Evolutionary conservation across 2,888 invertebrate species (phyloP), one percentile per base, ranked within the genome.

Genomic region (Pollenia angustigena): DNA sequence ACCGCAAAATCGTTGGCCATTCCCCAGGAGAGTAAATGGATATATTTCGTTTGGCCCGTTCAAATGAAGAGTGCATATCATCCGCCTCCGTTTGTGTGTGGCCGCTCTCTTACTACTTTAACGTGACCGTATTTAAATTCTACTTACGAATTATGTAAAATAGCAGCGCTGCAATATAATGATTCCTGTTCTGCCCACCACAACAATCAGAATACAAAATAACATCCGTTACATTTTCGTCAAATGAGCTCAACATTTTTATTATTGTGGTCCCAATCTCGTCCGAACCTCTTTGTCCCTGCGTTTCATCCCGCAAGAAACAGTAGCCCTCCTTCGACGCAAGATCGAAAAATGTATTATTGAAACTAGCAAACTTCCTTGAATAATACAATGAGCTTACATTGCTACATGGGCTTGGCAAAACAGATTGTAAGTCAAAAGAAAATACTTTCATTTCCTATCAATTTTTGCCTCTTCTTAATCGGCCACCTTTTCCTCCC

Each of bases 31-130:
- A 18, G 18, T 62, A 62, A 42, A 62, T 44, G 42, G 44, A 62
- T 44, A 58, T 58, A 58, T 58, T 58, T 58, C 56, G 6, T 58
- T 60, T 60, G 60, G 60, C 60, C 60, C 60, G 60, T 60, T 60
- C 60, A 60, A 23, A 2, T 23, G 23, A 2, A 1, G 23, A 23
- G 23, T 50, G 68, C 50, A 68, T 66, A 50, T 50, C 32, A 23
- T 23, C 66, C 14, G 23, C 48, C 66, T 66, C 48, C 66, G 50
- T 40, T 50, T 52, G 64, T 64, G 3, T 23, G 10, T 64, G 64
- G 18, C 18, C 11, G 46, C 64, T 64, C 64, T 64, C 64, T 44
- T 44, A 64, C 46, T 64, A 18, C 16, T 64, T 64, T 64, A 64
- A 64, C 44, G 64, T 64, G 23, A 23, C 23, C 23, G 23, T 23